A percentile compares a stretch with the other conserved stretches of the same genome.
phyloP scores from a whole-genome alignment of 2,797 vertebrate species.

The Podargus strigoides region DNA sequence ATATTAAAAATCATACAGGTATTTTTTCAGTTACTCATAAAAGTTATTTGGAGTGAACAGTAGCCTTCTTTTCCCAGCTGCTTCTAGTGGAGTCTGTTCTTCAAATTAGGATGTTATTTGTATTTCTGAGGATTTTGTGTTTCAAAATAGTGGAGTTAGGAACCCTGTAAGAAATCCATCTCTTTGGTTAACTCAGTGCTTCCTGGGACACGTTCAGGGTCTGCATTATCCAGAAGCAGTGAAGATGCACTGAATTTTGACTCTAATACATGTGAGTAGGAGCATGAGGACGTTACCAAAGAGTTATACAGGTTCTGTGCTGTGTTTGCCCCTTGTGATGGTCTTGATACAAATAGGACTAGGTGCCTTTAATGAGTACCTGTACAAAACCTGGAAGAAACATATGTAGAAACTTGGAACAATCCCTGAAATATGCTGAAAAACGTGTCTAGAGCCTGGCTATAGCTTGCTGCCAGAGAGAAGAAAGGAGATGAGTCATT shows the following conservation, averaged over 20 bases:
- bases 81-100: neutral
- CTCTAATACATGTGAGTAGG: neutral
- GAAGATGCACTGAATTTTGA: neutral
- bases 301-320: neutral
- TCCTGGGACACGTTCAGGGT: neutral
- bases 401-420: neutral
- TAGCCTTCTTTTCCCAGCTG: neutral
- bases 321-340: neutral
- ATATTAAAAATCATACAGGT: neutral
- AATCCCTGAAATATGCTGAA: neutral
- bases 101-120: neutral
- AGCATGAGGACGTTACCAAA: rapidly evolving
- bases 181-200: neutral
- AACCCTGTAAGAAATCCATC: neutral
- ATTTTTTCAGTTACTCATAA: neutral
- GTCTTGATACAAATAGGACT: neutral
- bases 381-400: neutral
- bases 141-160: neutral
- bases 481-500: neutral
- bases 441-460: neutral
- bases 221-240: neutral
- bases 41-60: neutral
- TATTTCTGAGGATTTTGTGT: neutral
- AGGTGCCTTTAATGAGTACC: neutral
- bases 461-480: neutral